These are phyloP conservation scores for Melanotaenia maccullochi DNA, from an alignment of 2,797 vertebrate species.

Conservation along the genomic window DNA sequence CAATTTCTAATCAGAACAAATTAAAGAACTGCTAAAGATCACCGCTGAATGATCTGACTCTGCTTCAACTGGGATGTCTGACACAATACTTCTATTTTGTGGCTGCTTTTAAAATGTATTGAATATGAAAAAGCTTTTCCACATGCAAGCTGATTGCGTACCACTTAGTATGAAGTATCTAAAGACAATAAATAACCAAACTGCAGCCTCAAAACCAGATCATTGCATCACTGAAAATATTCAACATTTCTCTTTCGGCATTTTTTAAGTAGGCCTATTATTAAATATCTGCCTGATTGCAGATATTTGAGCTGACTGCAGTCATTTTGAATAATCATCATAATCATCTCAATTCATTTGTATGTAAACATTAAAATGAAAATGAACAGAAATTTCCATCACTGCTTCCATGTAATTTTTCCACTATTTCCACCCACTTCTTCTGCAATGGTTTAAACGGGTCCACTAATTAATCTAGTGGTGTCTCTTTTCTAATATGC, in stretches of 20 bases:
- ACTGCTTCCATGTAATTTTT: not conserved
- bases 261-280: conserved; percentile 2
- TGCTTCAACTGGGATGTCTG: conserved; percentile 15
- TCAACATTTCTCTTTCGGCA: not conserved
- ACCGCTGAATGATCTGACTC: conserved; percentile 14
- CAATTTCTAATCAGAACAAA: conserved; percentile 44
- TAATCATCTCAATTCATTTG: not conserved
- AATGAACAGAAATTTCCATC: conserved; percentile 5
- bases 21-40: conserved; percentile 43
- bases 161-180: not conserved
- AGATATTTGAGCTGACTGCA: not conserved
- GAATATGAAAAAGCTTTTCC: conserved; percentile 19
- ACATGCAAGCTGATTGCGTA: not conserved
- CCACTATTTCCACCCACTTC: not conserved
- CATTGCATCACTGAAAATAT: conserved; percentile 5
- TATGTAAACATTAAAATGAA: conserved; percentile 6
- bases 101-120: conserved; percentile 18
- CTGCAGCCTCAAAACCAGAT: not conserved
- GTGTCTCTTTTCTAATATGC: not conserved
- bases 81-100: conserved; percentile 30
- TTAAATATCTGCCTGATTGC: not conserved
- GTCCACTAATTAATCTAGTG: not conserved
- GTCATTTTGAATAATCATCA: not conserved
- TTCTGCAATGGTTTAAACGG: not conserved
- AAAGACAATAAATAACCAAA: conserved; percentile 6